These are phyloP conservation scores for Psittacus erithacus DNA, from an alignment of 2,113 vertebrate genomes.

Conservation along the genomic window DNA sequence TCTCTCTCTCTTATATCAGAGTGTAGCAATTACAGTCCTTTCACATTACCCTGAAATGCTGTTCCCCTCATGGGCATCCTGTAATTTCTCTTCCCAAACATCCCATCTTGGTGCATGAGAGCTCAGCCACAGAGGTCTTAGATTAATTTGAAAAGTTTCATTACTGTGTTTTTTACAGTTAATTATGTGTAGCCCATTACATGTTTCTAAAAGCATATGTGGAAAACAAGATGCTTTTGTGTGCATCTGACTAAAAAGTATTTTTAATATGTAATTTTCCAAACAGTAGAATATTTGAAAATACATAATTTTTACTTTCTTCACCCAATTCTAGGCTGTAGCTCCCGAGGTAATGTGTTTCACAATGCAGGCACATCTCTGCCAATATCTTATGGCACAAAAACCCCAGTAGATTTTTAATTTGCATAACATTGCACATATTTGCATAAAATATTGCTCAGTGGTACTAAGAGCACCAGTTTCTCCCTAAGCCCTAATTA, in stretches of 20 bases:
- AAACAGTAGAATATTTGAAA: neutral
- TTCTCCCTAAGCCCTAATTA: slow-evolving; percentile 62
- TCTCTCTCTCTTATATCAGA: slow-evolving; percentile 1
- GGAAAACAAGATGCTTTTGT: neutral
- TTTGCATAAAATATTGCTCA: slow-evolving; percentile 68
- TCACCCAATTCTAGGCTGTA: neutral
- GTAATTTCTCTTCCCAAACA: slow-evolving; percentile 35
- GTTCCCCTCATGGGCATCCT: neutral
- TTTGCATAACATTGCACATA: slow-evolving; percentile 64
- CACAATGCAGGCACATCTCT: slow-evolving; percentile 28
- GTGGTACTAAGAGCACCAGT: slow-evolving; percentile 30
- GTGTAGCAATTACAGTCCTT: neutral
- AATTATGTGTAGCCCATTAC: neutral
- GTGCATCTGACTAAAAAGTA: neutral
- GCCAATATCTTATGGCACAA: slow-evolving; percentile 49
- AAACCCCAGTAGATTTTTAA: slow-evolving; percentile 35
- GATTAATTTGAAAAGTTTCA: neutral
- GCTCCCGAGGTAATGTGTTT: slow-evolving; percentile 18
- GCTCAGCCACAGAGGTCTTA: neutral
- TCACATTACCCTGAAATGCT: slow-evolving; percentile 20
- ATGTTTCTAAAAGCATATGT: neutral
- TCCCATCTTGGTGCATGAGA: neutral
- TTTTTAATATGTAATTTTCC: neutral
- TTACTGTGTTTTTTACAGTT: neutral
- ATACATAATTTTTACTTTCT: neutral